Evolutionary conservation across 2,113 vertebrate species (phyloP), one percentile per base, ranked within the genome.

Genomic region (Corvus moneduloides): DNA sequence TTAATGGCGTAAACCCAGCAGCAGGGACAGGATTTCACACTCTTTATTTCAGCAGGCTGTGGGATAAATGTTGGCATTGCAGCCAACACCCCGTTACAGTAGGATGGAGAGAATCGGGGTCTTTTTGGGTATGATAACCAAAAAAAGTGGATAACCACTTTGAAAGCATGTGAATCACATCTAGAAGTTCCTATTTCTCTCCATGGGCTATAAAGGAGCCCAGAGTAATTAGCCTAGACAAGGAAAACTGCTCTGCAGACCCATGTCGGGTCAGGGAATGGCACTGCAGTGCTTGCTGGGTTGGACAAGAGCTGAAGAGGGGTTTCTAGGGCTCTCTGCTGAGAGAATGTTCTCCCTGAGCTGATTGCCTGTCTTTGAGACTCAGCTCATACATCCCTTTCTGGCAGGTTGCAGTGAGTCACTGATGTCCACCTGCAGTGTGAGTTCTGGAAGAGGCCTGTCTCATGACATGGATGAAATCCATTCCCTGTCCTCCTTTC

Each of bases 401-500:
- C 59, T 33, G 20, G 37, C n/a, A 76, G 76, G 41, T 7, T 68
- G 21, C 41, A 73, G 5, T 35, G 37, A 44, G 16, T 48, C 0
- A 0, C 35, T 82, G 6, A 0, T 3, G 15, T 75, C 39, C 17
- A 11, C n/a, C 22, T 90, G 58, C 4, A 3, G 0, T 14, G 22
- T 0, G 5, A 75, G 11, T 68, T 87, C 32, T 16, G 30, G 41
- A 41, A 35, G 44, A 72, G 32, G 49, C 14, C 49, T 0, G 1
- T 17, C 49, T 69, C 24, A 7, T 3, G 1, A 33, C n/a, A 12
- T 16, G 33, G 49, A 16, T 63, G 4, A 87, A 91, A 55, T 79
- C 62, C 41, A 75, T 82, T 28, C 32, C 33, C 0, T 1, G 28
- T 48, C 69, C 62, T 84, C 56, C 44, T 64, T 87, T 78, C 16